These are phyloP conservation scores for Drepana falcataria DNA, from an alignment of 2,888 invertebrate species.

Conservation along the genomic window DNA sequence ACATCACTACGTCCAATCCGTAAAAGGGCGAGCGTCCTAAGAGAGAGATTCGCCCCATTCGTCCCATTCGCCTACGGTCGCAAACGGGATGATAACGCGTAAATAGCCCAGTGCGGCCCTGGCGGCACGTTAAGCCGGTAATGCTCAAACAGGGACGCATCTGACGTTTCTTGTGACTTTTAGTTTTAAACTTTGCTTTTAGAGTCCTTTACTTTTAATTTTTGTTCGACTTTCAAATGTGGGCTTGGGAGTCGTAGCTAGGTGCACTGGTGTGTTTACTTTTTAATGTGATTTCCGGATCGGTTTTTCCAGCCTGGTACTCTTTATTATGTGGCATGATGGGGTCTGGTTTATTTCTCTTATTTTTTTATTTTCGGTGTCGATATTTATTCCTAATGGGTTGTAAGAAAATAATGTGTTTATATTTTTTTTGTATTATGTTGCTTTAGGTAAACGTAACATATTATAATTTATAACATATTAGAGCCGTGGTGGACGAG, in stretches of 20 bases:
- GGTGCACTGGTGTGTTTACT: neutral
- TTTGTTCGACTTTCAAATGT: neutral
- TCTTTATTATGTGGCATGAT: too few species aligned
- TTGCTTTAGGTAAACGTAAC: too few species aligned
- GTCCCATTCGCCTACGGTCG: neutral
- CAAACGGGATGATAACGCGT: slow-evolving; percentile 25
- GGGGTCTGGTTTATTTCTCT: too few species aligned
- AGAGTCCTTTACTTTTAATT: neutral
- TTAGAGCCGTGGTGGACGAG: too few species aligned
- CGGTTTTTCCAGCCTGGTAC: too few species aligned
- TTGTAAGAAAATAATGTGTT: too few species aligned
- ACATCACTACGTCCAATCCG: neutral
- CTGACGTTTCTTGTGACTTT: slow-evolving; percentile 6
- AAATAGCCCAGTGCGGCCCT: slow-evolving; percentile 17
- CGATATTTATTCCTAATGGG: too few species aligned
- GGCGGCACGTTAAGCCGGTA: slow-evolving; percentile 15
- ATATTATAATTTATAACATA: too few species aligned
- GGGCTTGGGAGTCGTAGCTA: neutral
- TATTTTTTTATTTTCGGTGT: too few species aligned
- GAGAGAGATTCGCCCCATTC: neutral
- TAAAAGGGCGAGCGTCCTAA: neutral
- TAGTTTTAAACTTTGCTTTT: neutral
- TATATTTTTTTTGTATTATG: too few species aligned
- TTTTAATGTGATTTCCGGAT: neutral
- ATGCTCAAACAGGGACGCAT: slow-evolving; percentile 17